Evolutionary conservation across 2,113 vertebrate species (phyloP).

Genomic region (Psophia crepitans): DNA sequence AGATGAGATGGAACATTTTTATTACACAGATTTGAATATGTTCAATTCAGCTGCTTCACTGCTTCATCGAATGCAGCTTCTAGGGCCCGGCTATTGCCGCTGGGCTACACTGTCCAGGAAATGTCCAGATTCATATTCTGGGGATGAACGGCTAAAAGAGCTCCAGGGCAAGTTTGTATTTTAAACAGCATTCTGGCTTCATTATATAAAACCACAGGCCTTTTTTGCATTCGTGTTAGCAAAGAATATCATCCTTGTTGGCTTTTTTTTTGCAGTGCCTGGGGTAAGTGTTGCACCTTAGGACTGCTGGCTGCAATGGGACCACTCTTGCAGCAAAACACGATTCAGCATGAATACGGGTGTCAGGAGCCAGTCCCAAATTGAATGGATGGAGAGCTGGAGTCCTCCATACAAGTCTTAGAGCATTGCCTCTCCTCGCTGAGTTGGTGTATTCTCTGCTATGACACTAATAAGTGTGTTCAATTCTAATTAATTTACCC

Average conservation of each 20-base stretch:
- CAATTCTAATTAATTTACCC: not conserved
- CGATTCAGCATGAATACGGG: not conserved
- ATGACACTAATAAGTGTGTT: not conserved
- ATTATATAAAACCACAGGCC: not conserved
- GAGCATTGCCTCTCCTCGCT: not conserved
- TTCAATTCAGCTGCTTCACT: not conserved
- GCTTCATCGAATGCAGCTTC: not conserved
- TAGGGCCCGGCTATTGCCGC: not conserved
- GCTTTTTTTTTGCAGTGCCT: not conserved
- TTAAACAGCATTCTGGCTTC: not conserved
- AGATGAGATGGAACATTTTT: not conserved
- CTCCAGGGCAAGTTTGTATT: not conserved
- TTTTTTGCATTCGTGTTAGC: not conserved
- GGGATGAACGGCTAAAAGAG: not conserved
- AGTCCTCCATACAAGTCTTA: not conserved
- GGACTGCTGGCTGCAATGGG: not conserved
- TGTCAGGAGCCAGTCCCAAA: not conserved
- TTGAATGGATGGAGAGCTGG: not conserved
- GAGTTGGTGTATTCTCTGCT: not conserved
- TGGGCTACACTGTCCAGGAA: not conserved
- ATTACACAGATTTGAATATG: not conserved
- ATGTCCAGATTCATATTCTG: not conserved
- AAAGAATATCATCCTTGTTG: not conserved
- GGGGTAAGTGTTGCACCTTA: not conserved
- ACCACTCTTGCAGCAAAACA: not conserved